A percentile compares a stretch with the other conserved stretches of the same genome.
Evolutionary conservation across 2,888 invertebrate genomes (phyloP).

Genomic region (Gnatocerus cornutus): DNA sequence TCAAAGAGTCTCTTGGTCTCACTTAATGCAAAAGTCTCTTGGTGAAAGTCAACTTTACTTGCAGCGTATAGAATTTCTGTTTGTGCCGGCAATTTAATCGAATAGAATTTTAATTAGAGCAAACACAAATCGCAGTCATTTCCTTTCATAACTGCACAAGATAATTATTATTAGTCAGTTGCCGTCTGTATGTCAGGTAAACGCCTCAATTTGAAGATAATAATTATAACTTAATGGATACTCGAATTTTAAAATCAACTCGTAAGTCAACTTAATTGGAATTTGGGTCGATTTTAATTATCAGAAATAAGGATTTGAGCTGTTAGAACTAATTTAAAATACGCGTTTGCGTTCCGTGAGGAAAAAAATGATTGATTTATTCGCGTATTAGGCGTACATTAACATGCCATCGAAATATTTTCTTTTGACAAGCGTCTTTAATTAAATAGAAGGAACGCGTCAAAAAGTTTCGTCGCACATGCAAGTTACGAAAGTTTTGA

Average conservation of each 20-base stretch:
- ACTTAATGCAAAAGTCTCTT: background rate
- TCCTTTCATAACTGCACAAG: slow-evolving; percentile 16
- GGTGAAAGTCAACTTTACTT: slow-evolving; percentile 8
- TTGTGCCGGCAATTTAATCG: slow-evolving; percentile 3
- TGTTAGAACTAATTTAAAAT: slow-evolving; percentile 26
- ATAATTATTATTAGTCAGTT: slow-evolving; percentile 8
- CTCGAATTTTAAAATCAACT: slow-evolving; percentile 8
- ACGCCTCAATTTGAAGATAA: slow-evolving; percentile 18
- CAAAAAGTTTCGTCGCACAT: slow-evolving; percentile 28
- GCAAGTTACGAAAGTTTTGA: slow-evolving; percentile 48
- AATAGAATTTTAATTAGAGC: slow-evolving; percentile 1
- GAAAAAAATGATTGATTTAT: slow-evolving; percentile 18
- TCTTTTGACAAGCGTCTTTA: background rate
- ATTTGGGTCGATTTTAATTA: slow-evolving; percentile 14
- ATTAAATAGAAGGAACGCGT: background rate
- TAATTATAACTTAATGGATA: slow-evolving; percentile 23
- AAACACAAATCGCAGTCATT: slow-evolving; percentile 10
- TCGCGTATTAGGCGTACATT: slow-evolving; percentile 13
- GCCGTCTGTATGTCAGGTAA: slow-evolving; percentile 8
- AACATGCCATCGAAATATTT: slow-evolving; percentile 10
- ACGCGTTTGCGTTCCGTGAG: slow-evolving; percentile 13
- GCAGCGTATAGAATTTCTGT: slow-evolving; percentile 8
- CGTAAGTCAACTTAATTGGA: slow-evolving; percentile 14
- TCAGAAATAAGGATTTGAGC: background rate
- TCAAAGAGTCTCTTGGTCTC: too few relatives aligned